Conservation (phyloP, 2,113 vertebrate species). For the Turnix velox region DNA sequence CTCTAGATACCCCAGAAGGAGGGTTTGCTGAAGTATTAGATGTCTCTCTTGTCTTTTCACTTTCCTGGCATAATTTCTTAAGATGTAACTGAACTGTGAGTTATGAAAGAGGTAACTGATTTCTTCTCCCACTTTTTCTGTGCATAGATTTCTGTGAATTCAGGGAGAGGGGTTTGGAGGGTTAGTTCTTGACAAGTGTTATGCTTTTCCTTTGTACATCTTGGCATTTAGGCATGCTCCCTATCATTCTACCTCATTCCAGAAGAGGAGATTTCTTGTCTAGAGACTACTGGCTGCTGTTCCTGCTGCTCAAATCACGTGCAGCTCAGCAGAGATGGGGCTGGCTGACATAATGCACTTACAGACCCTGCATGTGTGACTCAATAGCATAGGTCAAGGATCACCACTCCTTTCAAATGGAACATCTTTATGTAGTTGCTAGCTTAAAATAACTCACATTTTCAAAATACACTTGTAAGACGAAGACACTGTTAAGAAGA, state of each 20-base stretch:
- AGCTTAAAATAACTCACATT: neutral
- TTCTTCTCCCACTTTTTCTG: neutral
- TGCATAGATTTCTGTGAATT: neutral
- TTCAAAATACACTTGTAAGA: neutral
- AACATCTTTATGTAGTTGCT: neutral
- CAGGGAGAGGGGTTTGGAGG: neutral
- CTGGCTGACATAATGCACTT: neutral
- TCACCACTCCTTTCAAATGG: neutral
- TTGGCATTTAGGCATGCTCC: neutral
- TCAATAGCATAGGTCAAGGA: neutral
- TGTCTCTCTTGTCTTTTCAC: neutral
- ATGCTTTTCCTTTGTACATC: neutral
- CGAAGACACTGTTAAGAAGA: neutral
- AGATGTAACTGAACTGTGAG: neutral
- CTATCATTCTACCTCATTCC: neutral
- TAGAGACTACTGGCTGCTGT: neutral
- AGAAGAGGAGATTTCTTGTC: neutral
- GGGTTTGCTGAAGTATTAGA: neutral
- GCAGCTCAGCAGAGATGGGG: neutral
- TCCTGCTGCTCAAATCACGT: fast-evolving
- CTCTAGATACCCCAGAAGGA: neutral
- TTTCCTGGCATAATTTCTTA: neutral
- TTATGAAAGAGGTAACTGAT: neutral
- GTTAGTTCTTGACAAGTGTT: neutral
- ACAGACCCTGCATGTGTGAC: neutral